A percentile compares a stretch with the other conserved stretches of the same genome.
phyloP scores from a whole-genome alignment of 1,140 invertebrate species.

The Aphaenogaster rudis region DNA sequence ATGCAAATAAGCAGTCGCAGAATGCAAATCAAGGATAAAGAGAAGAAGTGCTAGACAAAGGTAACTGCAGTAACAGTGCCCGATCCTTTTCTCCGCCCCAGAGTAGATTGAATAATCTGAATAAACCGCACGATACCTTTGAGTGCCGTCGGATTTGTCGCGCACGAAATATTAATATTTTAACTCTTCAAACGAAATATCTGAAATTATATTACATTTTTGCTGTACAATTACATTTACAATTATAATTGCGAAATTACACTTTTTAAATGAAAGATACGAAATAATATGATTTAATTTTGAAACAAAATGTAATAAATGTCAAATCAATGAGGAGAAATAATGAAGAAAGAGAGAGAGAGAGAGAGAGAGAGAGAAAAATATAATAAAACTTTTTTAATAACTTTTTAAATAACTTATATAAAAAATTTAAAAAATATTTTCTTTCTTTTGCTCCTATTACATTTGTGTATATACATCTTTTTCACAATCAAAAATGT shows the following conservation, averaged over 20 bases:
- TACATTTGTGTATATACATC: not conserved
- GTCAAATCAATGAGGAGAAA: not conserved
- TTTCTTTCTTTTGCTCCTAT: not conserved
- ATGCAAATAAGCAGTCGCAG: conserved; percentile 55
- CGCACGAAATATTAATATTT: conserved; percentile 46
- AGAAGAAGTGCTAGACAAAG: conserved; percentile 37
- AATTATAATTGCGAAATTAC: conserved; percentile 7
- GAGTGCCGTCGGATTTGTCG: conserved; percentile 29
- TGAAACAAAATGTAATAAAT: conserved; percentile 6
- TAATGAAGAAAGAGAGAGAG: not conserved
- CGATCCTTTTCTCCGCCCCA: conserved; percentile 22
- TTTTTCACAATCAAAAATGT: not conserved
- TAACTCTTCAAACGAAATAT: not conserved
- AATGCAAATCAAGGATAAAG: conserved; percentile 50
- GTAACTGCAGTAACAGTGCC: conserved; percentile 1
- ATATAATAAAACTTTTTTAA: not conserved
- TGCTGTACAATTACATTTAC: conserved; percentile 10
- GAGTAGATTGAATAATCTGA: conserved; percentile 60
- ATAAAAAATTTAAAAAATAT: not conserved
- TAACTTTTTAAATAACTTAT: not conserved
- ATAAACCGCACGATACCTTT: conserved; percentile 33
- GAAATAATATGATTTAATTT: not conserved
- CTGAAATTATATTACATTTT: conserved; percentile 26
- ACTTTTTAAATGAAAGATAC: not conserved
- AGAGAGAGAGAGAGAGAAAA: not conserved